phyloP scores from a whole-genome alignment of 2,113 vertebrate species.

The Empidonax traillii region DNA sequence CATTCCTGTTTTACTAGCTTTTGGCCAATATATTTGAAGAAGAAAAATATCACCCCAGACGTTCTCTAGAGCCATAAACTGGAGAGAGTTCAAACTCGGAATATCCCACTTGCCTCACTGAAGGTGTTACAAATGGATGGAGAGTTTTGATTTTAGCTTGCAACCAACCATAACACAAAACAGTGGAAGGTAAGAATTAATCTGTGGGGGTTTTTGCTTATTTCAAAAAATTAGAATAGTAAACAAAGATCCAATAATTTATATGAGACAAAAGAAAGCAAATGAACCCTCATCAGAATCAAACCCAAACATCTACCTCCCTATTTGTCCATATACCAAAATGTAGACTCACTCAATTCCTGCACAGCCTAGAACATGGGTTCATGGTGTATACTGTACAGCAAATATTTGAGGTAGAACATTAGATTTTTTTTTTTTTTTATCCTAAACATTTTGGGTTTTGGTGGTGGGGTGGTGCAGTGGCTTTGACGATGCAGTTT shows the following conservation, averaged over 20 bases:
- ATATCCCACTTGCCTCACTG: not conserved
- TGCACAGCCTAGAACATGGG: accelerated
- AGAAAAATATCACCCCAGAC: not conserved
- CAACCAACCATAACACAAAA: not conserved
- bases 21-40: not conserved
- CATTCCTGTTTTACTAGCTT: not conserved
- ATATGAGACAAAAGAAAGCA: not conserved
- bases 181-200: not conserved
- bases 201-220: not conserved
- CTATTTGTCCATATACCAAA: not conserved
- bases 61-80: not conserved
- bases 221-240: not conserved
- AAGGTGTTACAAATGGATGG: not conserved
- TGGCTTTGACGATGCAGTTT: not conserved
- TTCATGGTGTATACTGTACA: not conserved
- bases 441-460: not conserved
- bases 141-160: not conserved
- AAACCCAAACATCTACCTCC: not conserved
- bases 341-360: not conserved
- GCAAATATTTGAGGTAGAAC: not conserved
- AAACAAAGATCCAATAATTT: not conserved
- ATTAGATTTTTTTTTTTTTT: not conserved
- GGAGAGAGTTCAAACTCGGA: not conserved
- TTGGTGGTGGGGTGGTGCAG: not conserved
- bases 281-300: not conserved